Percentiles rank a stretch among this genome's conserved stretches.
Evolutionary conservation across 2,113 vertebrate genomes (phyloP).

Genomic region (Ariopsis seemanni): DNA sequence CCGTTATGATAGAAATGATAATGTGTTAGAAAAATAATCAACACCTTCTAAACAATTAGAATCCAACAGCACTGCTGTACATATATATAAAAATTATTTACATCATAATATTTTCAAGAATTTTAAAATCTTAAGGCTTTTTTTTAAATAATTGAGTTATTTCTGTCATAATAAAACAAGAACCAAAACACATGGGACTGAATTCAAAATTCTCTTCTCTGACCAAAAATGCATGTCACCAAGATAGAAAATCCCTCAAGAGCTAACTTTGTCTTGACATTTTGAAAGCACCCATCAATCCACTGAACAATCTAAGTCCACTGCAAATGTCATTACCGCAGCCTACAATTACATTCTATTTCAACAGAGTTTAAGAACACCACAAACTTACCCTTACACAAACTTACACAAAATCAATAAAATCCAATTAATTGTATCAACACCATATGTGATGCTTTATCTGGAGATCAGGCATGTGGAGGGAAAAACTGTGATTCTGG

Average conservation of each 20-base stretch:
- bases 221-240: conserved; percentile 27
- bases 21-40: not conserved
- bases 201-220: conserved; percentile 27
- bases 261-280: conserved; percentile 48
- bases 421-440: conserved; percentile 56
- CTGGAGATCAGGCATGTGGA: conserved; percentile 44
- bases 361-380: conserved; percentile 40
- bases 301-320: conserved; percentile 36
- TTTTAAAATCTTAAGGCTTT: not conserved
- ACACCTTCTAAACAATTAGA: not conserved
- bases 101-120: not conserved
- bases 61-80: not conserved
- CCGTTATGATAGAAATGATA: not conserved
- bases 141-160: no score
- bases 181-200: not conserved
- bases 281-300: conserved; percentile 46
- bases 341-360: conserved; percentile 57
- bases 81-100: not conserved
- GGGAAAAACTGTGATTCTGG: conserved; percentile 52
- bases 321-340: conserved; percentile 39
- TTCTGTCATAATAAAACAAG: not conserved
- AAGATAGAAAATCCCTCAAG: conserved; percentile 36
- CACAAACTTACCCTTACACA: not conserved
- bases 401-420: conserved; percentile 40
- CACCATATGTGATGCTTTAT: conserved; percentile 52